Evolutionary conservation across 2,888 invertebrate genomes (phyloP).

Genomic region (Trissonchulus sp.): DNA sequence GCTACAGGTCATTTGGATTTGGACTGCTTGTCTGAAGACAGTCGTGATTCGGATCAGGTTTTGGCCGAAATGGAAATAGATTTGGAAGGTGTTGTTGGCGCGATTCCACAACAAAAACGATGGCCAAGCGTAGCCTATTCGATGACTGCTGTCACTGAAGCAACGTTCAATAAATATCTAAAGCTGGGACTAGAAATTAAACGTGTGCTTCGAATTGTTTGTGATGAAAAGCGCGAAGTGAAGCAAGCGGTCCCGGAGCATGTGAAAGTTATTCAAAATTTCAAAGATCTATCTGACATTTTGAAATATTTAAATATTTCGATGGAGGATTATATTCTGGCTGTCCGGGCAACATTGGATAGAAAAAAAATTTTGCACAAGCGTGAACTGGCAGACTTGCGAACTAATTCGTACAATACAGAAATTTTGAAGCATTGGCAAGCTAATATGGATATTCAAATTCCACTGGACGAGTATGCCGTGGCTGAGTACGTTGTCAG

Average conservation of each 20-base stretch:
- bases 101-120: background rate
- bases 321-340: background rate
- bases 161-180: background rate
- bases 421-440: background rate
- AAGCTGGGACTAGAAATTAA: background rate
- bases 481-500: background rate
- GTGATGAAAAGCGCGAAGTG: background rate
- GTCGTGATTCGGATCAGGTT: too few species aligned
- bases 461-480: background rate
- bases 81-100: too few species aligned
- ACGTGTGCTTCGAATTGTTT: background rate
- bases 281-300: background rate
- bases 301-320: background rate
- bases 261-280: background rate
- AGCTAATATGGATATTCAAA: conserved; percentile 23
- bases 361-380: background rate
- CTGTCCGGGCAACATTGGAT: background rate
- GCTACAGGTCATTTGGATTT: too few species aligned
- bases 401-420: conserved; percentile 16
- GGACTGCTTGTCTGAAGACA: too few species aligned
- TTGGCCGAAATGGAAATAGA: background rate
- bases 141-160: background rate
- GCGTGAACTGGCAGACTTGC: background rate
- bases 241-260: background rate
- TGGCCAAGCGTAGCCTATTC: background rate